A percentile compares a stretch with the other conserved stretches of the same genome.
These are phyloP conservation scores for Lepidocyrtoides sp. DNA, from an alignment of 2,888 invertebrate genomes.

Conservation along the genomic window DNA sequence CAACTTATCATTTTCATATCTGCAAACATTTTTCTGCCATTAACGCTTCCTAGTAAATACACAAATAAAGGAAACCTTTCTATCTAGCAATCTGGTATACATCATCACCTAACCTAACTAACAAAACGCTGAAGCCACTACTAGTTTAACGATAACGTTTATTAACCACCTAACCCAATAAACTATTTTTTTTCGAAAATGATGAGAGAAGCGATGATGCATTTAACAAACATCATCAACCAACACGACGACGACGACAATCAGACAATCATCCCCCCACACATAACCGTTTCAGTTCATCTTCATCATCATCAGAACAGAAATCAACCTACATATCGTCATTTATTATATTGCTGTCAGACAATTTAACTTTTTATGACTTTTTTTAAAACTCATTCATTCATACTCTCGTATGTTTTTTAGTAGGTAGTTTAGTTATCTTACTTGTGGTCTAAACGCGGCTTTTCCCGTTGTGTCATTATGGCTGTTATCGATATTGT, in stretches of 20 bases:
- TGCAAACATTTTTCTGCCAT: background rate
- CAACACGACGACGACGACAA: no score
- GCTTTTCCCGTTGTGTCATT: conserved; percentile 66
- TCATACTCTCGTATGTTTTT: no score
- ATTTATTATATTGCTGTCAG: background rate
- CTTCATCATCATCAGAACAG: background rate
- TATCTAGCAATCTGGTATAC: background rate
- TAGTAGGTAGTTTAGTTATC: no score
- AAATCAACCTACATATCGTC: background rate
- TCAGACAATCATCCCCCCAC: background rate
- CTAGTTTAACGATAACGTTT: background rate
- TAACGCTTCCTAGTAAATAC: background rate
- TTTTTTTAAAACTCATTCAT: background rate
- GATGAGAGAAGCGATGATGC: background rate
- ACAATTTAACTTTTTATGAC: background rate
- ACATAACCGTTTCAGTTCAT: background rate
- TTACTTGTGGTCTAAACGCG: conserved; percentile 76
- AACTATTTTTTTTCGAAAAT: conserved; percentile 6
- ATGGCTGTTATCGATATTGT: conserved; percentile 28
- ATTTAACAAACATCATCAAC: background rate
- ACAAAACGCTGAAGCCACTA: conserved; percentile 2
- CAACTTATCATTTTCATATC: background rate
- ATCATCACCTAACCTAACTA: background rate
- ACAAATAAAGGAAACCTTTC: no score
- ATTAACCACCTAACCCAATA: background rate